Evolutionary conservation across 2,797 vertebrate genomes (phyloP), one percentile per base, ranked within the genome.

Genomic region (Etheostoma nigrum): DNA sequence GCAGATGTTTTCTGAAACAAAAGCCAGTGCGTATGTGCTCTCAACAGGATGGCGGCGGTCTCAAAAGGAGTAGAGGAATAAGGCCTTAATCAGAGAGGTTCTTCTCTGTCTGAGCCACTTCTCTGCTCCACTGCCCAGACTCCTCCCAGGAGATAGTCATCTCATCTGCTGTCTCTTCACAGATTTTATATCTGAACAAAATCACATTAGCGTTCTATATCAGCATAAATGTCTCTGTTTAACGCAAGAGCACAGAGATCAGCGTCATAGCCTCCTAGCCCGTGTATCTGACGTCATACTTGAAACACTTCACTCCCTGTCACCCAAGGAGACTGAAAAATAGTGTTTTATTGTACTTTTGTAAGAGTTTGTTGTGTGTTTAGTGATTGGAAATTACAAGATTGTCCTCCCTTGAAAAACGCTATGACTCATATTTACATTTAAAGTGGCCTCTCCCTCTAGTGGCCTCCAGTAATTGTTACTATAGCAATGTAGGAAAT

Each of bases 141-240:
- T 89, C 70, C 74, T 88, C 83, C 78, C 86, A 67, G 62, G 78
- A 89, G 87, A 84, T 76, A 87, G 76, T 67, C 86, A 87, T 83
- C 87, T 89, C 74, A 72, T 87, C 81, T 66, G 77, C 68, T 74
- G 85, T 80, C 81, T 84, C 88, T 85, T 75, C 25, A 47, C 83
- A 81, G 80, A 86, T 84, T 91, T 89, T 81, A 82, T 82, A 90
- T 88, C 80, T 75, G 89, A 89, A 92, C 82, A 85, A 57, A 89
- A 89, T 88, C 68, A 67, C 76, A 89, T 89, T 88, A 84, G 78
- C 13, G 14, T 60, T 42, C 71, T 64, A 49, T 72, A 75, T 74
- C 80, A 79, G 87, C 78, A 81, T 70, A 77, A 79, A 79, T 67
- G 74, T 80, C 76, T 78, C 71, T 59, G 83, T 85, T 86, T 77